Base-by-base conservation (phyloP, 2,797 vertebrate species). In the Eremophila alpestris region DNA sequence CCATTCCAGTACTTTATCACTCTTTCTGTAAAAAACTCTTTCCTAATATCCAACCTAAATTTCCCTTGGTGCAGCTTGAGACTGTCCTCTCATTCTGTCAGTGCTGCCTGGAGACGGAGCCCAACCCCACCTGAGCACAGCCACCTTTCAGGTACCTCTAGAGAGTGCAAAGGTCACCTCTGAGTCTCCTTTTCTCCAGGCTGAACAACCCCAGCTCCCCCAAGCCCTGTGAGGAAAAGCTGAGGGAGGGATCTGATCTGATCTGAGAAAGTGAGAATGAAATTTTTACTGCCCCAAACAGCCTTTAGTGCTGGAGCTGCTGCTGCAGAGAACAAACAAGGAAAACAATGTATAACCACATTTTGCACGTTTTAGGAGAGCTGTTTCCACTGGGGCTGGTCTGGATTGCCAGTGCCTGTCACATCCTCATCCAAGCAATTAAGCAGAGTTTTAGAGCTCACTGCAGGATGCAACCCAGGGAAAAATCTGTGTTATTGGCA, bases 41-140 rank as follows among this genome's bases (percentile, higher is more conserved):
- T 10, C 23, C 24, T 34, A 0, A 9, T 11, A 11, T 51, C 36
- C 36, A 41, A 5, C 46, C 8, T 27, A 0, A 1, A 18, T 52
- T 29, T 29, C 46, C 24, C 24, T 62, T 76, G 73, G 24, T 1
- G 1, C 29, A 40, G 34, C 14, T 21, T 3, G 0, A 60, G 45
- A 1, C 34, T 49, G 46, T 13, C 14, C 36, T 40, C 45, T 62
- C 27, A n/a, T n/a, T n/a, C 11, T 34, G 5, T 49, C 27, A 32
- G 16, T 19, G 7, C 16, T 59, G 36, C 7, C 41, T 40, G 45
- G 22, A 21, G 29, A 34, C 3, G 29, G 58, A 34, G 36, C 0
- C 11, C 15, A 14, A 3, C 7, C 23, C 46, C 58, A 20, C 1
- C 23, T n/a, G 30, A 10, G 0, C 9, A 27, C 8, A 62, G 19